These are phyloP conservation scores for Xiphorhynchus elegans DNA, from an alignment of 2,113 vertebrate genomes.

Conservation along the genomic window DNA sequence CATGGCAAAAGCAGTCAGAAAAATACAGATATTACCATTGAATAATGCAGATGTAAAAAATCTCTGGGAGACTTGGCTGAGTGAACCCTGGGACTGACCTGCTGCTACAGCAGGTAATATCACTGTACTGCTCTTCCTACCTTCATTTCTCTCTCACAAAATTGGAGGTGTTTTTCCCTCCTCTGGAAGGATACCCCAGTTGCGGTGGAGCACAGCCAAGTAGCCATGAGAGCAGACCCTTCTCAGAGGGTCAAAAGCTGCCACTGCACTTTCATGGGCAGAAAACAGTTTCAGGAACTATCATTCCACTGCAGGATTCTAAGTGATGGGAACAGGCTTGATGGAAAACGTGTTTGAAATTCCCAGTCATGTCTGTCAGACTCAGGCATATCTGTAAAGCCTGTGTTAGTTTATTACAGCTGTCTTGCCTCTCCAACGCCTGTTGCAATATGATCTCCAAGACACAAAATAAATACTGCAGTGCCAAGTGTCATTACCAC, in stretches of 20 bases:
- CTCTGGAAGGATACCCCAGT: rapidly evolving
- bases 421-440: neutral
- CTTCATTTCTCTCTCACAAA: neutral
- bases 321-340: rapidly evolving
- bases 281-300: neutral
- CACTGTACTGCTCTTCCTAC: neutral
- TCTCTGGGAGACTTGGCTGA: neutral
- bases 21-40: neutral
- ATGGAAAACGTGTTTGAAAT: neutral
- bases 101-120: neutral
- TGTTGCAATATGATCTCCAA: neutral
- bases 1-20: neutral
- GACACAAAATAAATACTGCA: neutral
- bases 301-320: rapidly evolving
- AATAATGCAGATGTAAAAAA: neutral
- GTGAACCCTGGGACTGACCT: neutral
- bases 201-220: rapidly evolving
- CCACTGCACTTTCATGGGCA: neutral
- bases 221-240: rapidly evolving
- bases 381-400: neutral
- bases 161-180: neutral
- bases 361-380: neutral
- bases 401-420: neutral
- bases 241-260: neutral
- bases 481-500: neutral